A percentile compares a stretch with the other conserved stretches of the same genome.
Evolutionary conservation across 2,113 vertebrate species (phyloP).

Genomic region (Sporophila hypoxantha): DNA sequence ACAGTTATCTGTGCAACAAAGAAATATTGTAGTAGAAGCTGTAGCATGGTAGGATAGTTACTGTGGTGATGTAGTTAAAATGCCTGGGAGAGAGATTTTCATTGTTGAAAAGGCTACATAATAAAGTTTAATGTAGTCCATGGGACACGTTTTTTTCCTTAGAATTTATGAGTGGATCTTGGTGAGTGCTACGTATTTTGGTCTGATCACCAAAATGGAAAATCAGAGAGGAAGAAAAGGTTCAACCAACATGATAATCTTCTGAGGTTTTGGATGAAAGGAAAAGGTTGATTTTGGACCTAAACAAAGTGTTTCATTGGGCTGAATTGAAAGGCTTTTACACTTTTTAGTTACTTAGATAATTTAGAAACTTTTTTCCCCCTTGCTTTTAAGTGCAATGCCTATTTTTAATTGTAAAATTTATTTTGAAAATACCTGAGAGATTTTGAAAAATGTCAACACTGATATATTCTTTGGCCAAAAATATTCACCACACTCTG

Average conservation of each 20-base stretch:
- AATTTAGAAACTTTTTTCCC: not conserved
- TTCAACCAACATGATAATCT: not conserved
- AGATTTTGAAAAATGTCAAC: not conserved
- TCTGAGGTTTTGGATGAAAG: not conserved
- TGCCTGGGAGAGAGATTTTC: constrained; percentile 47
- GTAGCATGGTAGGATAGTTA: constrained; percentile 44
- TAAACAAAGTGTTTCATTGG: not conserved
- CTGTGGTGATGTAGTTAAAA: constrained; percentile 55
- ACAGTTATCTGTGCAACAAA: constrained; percentile 58
- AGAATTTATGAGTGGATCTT: constrained; percentile 32
- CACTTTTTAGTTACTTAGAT: not conserved
- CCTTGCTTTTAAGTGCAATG: not conserved
- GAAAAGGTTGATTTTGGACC: not conserved
- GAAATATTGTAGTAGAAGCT: constrained; percentile 50
- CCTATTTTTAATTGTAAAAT: not conserved
- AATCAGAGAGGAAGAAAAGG: not conserved
- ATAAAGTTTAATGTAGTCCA: constrained; percentile 41
- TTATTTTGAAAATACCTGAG: constrained; percentile 1
- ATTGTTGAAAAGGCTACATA: constrained; percentile 39
- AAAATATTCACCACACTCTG: not conserved
- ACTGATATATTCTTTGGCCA: not conserved
- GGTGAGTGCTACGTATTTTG: constrained; percentile 27
- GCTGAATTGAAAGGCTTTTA: not conserved
- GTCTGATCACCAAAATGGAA: constrained; percentile 35
- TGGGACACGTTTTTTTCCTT: constrained; percentile 12